Evolutionary conservation across 2,797 vertebrate genomes (phyloP), one percentile per base, ranked within the genome.

Genomic region (Gymnothorax reevesii): DNA sequence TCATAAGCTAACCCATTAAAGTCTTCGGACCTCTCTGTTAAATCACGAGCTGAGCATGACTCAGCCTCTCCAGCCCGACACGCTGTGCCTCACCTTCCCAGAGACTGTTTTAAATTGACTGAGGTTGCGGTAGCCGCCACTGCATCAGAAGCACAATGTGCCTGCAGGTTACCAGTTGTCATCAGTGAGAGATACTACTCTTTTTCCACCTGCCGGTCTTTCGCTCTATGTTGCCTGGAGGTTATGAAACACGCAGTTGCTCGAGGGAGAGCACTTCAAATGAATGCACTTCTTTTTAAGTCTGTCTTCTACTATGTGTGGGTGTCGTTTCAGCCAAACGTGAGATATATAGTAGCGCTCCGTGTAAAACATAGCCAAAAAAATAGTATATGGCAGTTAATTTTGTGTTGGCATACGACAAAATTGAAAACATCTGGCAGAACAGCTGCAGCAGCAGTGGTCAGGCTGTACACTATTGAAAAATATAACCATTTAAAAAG

Each of bases 181-280:
- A 77, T 49, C 73, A 52, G 4, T 77, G 73, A 77, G 33, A 77
- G 73, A 77, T 77, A 77, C 73, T 6, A 33, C 73, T 77, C 42
- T 77, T 49, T 49, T 15, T 77, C 42, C 8, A n/a, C 49, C 33
- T 73, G 33, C 27, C 15, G 3, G 33, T 77, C 73, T 77, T 42
- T 49, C 52, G 73, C 13, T 15, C 42, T 49, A 13, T 77, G 42
- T 52, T 17, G 73, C 73, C 73, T 77, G 33, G 33, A 22, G 73
- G 42, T 15, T 77, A 77, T 52, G 20, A 77, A 77, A 77, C 52
- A 52, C 73, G 49, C 73, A 52, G 10, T 77, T 5, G 73, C 73
- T 77, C 52, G 73, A 20, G 42, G 73, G 42, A 52, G 42, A 42
- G 42, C 52, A 4, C 33, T 7, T 49, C 0, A 42, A 77, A 42